Base-by-base conservation (phyloP, 1,140 invertebrate species). In the Ganaspis sp. region DNA sequence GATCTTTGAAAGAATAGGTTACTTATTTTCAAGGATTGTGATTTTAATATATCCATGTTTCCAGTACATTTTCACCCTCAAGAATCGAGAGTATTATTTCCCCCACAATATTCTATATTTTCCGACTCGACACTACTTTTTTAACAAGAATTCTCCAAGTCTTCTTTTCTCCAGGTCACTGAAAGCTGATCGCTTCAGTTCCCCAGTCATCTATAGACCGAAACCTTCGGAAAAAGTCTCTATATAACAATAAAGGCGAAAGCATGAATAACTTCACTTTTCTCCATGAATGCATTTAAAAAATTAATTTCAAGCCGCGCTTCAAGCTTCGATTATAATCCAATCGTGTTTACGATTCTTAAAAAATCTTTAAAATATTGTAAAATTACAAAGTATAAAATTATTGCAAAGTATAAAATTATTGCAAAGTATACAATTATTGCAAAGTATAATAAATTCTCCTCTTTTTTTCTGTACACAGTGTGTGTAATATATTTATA, bases 161-260 rank as follows among this genome's bases (percentile, higher is more conserved):
- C 54, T 58, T 58, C 53, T 64, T 64, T 64, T 64, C 54, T 64
- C 21, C 54, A 64, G 54, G 54, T 64, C 54, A 64, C 54, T 64
- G 54, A 29, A 64, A 29, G 54, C 54, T 15, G 54, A 64, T 64
- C 54, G 54, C 12, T 64, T 29, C 23, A 64, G 21, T 64, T 64
- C 19, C 4, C 54, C 21, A 64, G 23, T 29, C 21, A 1, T 26
- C 9, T 4, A 15, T 64, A 15, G 23, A 26, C 21, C 9, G 12
- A 64, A 64, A 26, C 23, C 54, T 64, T 64, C 23, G 23, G 21
- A 0, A 29, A 64, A 15, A 3, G 21, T 9, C 12, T 29, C 29
- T 23, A n/a, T n/a, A 11, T 34, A 34, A 34, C 29, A 34, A 34
- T 34, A 29, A 64, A 0, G 21, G 54, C n/a, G 29, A 64, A 29